Evolutionary conservation across 2,797 vertebrate species (phyloP).

Genomic region (Amazonetta brasiliensis): DNA sequence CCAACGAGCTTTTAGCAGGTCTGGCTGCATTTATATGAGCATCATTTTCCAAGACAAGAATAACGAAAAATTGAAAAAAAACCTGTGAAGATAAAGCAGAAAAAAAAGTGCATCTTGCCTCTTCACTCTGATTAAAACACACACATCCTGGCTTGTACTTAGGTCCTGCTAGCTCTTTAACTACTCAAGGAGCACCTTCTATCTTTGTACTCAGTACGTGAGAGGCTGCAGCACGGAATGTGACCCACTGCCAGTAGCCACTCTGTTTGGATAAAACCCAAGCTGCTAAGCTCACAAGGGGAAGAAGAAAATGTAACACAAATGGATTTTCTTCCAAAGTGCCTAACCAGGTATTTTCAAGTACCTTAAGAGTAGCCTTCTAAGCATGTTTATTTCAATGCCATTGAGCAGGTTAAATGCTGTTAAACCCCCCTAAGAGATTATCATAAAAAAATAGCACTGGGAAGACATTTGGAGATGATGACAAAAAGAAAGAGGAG

Average conservation of each 20-base stretch:
- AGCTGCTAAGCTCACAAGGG: not conserved
- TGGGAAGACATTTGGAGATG: not conserved
- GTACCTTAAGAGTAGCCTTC: not conserved
- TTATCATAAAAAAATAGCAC: not conserved
- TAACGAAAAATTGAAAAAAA: too few relatives aligned
- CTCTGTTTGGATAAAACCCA: not conserved
- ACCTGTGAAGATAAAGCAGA: not conserved
- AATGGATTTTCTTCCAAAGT: not conserved
- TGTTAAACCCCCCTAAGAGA: not conserved
- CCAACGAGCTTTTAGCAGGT: not conserved
- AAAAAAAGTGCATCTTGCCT: not conserved
- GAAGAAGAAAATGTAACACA: not conserved
- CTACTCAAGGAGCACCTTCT: not conserved
- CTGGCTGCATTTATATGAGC: not conserved
- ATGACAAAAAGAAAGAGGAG: not conserved
- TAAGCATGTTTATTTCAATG: not conserved
- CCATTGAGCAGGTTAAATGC: not conserved
- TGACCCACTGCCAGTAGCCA: not conserved
- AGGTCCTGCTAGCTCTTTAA: not conserved
- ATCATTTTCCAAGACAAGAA: not conserved
- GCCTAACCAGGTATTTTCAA: not conserved
- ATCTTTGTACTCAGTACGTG: accelerated
- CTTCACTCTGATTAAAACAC: not conserved
- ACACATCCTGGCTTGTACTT: not conserved
- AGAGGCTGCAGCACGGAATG: not conserved